These are phyloP conservation scores for Trididemnum miniatum DNA, from an alignment of 23 tunicate species.

Conservation along the genomic window DNA sequence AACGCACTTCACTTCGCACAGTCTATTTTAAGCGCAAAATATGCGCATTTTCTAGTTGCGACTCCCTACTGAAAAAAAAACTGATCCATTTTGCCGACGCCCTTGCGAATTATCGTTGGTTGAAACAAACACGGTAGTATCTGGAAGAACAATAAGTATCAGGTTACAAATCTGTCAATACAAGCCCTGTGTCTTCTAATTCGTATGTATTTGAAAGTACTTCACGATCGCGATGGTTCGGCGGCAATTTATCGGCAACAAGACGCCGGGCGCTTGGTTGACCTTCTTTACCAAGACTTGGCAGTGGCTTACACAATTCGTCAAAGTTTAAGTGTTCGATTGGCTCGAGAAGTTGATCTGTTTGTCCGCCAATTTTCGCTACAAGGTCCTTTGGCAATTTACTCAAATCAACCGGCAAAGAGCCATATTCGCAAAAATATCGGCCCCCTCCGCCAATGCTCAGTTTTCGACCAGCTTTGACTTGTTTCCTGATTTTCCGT, in stretches of 20 bases:
- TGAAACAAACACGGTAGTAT: too few relatives aligned
- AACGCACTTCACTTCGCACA: too few relatives aligned
- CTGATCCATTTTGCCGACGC: too few relatives aligned
- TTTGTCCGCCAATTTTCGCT: slow-evolving; percentile 58
- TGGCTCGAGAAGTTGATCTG: slow-evolving; percentile 61
- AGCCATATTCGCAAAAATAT: slow-evolving; percentile 55
- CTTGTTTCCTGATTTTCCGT: not conserved
- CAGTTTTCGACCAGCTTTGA: slow-evolving; percentile 21
- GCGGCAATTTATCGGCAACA: slow-evolving; percentile 44
- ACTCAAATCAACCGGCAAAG: slow-evolving; percentile 59
- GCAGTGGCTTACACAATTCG: slow-evolving; percentile 56
- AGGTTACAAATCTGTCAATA: slow-evolving; percentile 54
- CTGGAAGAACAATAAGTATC: too few relatives aligned
- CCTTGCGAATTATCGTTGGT: too few relatives aligned
- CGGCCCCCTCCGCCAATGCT: slow-evolving; percentile 69
- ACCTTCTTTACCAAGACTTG: slow-evolving; percentile 44
- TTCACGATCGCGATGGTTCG: slow-evolving; percentile 53
- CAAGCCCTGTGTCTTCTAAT: slow-evolving; percentile 56
- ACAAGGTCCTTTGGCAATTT: slow-evolving; percentile 51
- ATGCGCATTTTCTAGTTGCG: too few relatives aligned
- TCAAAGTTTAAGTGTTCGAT: slow-evolving; percentile 61
- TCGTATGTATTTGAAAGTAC: slow-evolving; percentile 52
- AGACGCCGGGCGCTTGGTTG: slow-evolving; percentile 45
- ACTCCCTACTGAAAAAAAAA: too few relatives aligned
- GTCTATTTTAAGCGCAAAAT: too few relatives aligned